phyloP scores from a whole-genome alignment of 1,140 invertebrate genomes.

The Harlomillsia oculata region DNA sequence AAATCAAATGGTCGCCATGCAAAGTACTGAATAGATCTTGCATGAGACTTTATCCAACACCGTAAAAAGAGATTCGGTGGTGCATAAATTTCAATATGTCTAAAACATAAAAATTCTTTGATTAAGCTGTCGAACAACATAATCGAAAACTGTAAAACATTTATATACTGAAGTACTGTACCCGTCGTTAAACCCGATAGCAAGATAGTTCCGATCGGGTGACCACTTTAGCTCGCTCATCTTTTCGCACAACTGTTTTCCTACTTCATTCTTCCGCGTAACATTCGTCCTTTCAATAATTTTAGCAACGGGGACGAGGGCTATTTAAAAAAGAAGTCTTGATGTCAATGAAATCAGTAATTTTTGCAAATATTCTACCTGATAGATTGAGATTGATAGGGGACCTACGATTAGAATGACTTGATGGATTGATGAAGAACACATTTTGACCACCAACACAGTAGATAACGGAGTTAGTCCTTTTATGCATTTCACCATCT shows the following conservation, averaged over 20 bases:
- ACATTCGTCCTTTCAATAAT: constrained; percentile 19
- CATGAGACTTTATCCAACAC: constrained; percentile 29
- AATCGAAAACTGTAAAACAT: neutral
- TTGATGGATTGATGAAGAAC: constrained; percentile 19
- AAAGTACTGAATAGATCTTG: constrained; percentile 24
- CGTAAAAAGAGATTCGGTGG: constrained; percentile 16
- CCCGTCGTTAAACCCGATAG: constrained; percentile 28
- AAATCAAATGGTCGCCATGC: constrained; percentile 28
- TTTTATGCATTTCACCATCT: constrained; percentile 3
- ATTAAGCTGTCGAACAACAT: neutral
- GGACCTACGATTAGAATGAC: neutral
- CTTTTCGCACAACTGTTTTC: neutral
- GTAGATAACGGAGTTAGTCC: constrained; percentile 12
- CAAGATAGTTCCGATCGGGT: constrained; percentile 21
- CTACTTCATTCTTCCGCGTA: neutral
- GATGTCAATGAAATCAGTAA: neutral
- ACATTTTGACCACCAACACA: constrained; percentile 20
- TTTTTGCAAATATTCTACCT: neutral
- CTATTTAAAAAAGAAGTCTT: constrained; percentile 1
- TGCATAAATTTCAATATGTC: constrained; percentile 27
- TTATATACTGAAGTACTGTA: constrained; percentile 1
- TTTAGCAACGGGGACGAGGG: constrained; percentile 15
- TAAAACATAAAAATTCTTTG: constrained; percentile 3
- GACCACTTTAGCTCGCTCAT: constrained; percentile 26
- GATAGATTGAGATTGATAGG: neutral